These are phyloP conservation scores for Abramis brama DNA, from an alignment of 2,113 vertebrate species.

Conservation along the genomic window DNA sequence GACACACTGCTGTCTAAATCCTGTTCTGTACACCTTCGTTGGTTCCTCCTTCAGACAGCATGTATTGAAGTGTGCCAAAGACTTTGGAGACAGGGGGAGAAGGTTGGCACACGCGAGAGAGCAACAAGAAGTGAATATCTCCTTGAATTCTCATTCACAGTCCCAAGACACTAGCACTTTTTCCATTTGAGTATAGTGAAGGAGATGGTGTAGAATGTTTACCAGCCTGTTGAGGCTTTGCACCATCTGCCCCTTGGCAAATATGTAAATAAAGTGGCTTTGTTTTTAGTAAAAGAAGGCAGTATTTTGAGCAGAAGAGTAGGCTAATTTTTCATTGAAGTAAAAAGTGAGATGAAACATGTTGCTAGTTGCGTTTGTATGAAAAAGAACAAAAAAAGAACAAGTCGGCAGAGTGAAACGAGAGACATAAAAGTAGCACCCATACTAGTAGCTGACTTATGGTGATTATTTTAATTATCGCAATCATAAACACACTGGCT, in stretches of 20 bases:
- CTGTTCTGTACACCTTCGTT: constrained; percentile 85
- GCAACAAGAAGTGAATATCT: constrained; percentile 66
- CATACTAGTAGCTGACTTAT: not conserved
- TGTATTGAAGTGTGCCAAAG: constrained; percentile 81
- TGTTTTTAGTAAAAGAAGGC: not conserved
- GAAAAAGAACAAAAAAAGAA: not conserved
- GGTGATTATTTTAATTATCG: not conserved
- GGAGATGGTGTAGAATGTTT: not conserved
- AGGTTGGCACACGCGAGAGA: constrained; percentile 37
- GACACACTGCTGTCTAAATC: constrained; percentile 91
- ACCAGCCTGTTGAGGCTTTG: not conserved
- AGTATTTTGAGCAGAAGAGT: not conserved
- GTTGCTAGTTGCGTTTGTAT: not conserved
- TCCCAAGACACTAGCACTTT: constrained; percentile 73
- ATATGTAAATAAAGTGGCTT: not conserved
- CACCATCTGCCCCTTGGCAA: too few relatives aligned
- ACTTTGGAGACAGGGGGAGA: constrained; percentile 57
- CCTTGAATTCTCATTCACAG: constrained; percentile 66
- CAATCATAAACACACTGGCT: too few relatives aligned
- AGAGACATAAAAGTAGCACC: not conserved
- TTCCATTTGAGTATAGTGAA: constrained; percentile 65
- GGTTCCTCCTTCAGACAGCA: constrained; percentile 86
- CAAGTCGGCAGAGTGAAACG: not conserved
- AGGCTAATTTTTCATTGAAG: not conserved
- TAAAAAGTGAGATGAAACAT: not conserved